phyloP scores from a whole-genome alignment of 2,888 invertebrate species.

The Imbricaverruca yamaguchii region DNA sequence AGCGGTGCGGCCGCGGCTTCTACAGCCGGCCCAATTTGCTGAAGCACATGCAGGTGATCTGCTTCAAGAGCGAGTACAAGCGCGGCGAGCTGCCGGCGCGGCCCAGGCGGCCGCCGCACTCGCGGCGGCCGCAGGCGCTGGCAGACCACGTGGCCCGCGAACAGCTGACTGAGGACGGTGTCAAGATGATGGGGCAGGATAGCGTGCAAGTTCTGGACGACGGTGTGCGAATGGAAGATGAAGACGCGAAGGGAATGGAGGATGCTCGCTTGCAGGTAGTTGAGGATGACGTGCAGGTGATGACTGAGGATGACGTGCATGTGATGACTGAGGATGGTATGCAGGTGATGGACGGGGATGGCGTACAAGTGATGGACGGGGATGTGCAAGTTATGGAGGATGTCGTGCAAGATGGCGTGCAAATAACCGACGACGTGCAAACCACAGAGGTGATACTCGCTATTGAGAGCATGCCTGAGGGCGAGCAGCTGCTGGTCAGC shows the following conservation, averaged over 20 bases:
- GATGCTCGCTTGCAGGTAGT: too few species aligned
- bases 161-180: neutral
- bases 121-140: neutral
- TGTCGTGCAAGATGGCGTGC: neutral
- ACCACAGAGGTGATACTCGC: constrained; percentile 5
- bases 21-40: constrained; percentile 15
- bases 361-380: neutral
- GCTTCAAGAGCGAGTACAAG: neutral
- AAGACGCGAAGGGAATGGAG: neutral
- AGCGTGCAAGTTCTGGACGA: neutral
- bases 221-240: too few species aligned
- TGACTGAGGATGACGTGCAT: neutral
- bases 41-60: constrained; percentile 14
- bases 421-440: neutral
- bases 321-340: neutral
- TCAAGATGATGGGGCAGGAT: neutral
- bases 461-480: neutral
- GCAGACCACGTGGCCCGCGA: neutral
- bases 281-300: neutral
- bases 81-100: neutral
- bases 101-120: too few species aligned
- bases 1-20: constrained; percentile 12
- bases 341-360: neutral
- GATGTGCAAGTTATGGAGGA: neutral
- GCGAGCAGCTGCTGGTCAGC: neutral